Percentiles rank a stretch among this genome's conserved stretches.
These are phyloP conservation scores for Pocillopora grandis DNA, from an alignment of 92 coral and sea anemone genomes.

Conservation along the genomic window DNA sequence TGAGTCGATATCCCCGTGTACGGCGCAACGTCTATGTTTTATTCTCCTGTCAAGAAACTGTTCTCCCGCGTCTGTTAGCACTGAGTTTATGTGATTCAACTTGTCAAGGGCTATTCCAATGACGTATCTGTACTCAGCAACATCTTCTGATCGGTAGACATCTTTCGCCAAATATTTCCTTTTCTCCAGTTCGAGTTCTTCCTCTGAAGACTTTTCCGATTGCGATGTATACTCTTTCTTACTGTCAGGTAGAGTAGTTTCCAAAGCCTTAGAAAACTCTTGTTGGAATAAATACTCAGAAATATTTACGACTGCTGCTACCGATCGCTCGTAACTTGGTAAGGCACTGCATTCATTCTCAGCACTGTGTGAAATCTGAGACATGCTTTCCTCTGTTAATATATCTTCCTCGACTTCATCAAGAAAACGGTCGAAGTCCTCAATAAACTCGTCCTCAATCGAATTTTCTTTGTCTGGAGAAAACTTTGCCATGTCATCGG, in stretches of 20 bases:
- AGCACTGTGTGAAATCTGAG: no score
- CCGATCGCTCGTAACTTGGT: not conserved
- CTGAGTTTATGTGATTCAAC: not conserved
- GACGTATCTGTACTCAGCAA: not conserved
- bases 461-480: not conserved
- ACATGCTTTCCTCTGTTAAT: not conserved
- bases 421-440: conserved; percentile 7
- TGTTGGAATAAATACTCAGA: conserved; percentile 5
- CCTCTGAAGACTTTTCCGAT: no score
- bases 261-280: not conserved
- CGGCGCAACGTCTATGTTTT: no score
- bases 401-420: conserved; percentile 23
- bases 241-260: not conserved
- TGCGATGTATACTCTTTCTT: not conserved
- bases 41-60: not conserved
- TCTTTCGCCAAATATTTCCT: not conserved
- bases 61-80: not conserved
- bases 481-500: not conserved
- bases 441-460: conserved; percentile 6
- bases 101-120: not conserved
- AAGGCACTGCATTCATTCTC: no score
- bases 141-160: not conserved
- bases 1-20: not conserved
- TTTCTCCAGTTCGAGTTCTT: no score
- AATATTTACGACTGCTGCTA: conserved; percentile 22